These are phyloP conservation scores for Leptinotarsa tumamoca DNA, from an alignment of 2,888 invertebrate species.

Conservation along the genomic window DNA sequence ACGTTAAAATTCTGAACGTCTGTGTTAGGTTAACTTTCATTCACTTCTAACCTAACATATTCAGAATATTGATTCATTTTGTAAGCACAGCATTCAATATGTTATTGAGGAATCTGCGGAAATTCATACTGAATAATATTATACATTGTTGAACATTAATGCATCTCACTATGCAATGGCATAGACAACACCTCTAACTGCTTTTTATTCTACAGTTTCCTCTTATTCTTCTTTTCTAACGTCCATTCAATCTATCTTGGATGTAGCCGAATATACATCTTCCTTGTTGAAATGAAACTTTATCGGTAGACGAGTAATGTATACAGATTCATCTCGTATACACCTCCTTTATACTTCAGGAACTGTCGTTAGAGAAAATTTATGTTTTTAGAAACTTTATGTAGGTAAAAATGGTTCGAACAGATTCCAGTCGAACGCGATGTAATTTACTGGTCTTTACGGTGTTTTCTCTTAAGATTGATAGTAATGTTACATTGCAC, in stretches of 20 bases:
- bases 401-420: slow-evolving; percentile 27
- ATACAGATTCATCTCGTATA: slow-evolving; percentile 28
- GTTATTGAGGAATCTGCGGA: no score
- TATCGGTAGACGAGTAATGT: slow-evolving; percentile 19
- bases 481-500: background rate
- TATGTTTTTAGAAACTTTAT: slow-evolving; percentile 32
- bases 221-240: background rate
- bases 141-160: no score
- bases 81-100: no score
- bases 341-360: slow-evolving; percentile 33
- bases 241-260: background rate
- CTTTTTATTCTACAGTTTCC: background rate
- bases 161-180: no score
- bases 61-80: no score
- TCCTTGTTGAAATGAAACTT: slow-evolving; percentile 13
- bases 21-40: no score
- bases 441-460: slow-evolving; percentile 10
- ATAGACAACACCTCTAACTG: no score
- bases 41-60: no score
- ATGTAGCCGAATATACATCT: background rate
- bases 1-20: no score
- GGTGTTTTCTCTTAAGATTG: slow-evolving; percentile 6
- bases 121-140: no score
- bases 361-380: slow-evolving; percentile 29
- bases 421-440: slow-evolving; percentile 12